Evolutionary conservation across 1,140 invertebrate genomes (phyloP), one percentile per base, ranked within the genome.

Genomic region (Trichoplusia ni): DNA sequence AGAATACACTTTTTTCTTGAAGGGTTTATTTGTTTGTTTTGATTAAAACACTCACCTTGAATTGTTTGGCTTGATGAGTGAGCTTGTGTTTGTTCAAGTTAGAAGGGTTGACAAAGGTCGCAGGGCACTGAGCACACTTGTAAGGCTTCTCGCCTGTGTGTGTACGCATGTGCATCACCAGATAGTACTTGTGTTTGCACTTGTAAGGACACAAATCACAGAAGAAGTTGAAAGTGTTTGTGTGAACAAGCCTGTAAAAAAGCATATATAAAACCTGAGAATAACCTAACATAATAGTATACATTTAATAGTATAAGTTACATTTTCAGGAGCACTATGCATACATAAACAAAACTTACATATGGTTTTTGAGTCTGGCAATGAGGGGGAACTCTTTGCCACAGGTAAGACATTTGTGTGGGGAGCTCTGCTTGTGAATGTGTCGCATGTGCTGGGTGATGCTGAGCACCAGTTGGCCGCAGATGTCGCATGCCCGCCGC

Each of bases 101-200:
- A 5, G 86, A 89, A 0, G 86, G 84, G 51, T 90, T 89, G 37
- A 90, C 88, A 27, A 90, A 90, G 7, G 84, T 89, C 5, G 88
- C 81, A 0, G 79, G 77, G 29, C 88, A 90, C 37, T 82, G 71
- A 0, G 71, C 16, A 9, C 88, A 90, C 51, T 83, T 82, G 67
- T 90, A 89, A 0, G 88, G 86, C 61, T 90, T 90, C 68, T 90
- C 87, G 0, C 87, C 87, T 0, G 88, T 90, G 51, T 90, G 88
- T 0, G 88, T 90, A 3, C 88, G 75, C 88, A 90, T 90, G 56
- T 90, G 88, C 88, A 89, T 86, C 65, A 90, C 88, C 40, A 90
- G 64, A 67, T 90, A 90, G 59, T 90, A 89, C 65, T 90, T 90
- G 60, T 90, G 79, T 69, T 90, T 90, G 69, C 82, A 84, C 42